Evolutionary conservation across 2,113 vertebrate genomes (phyloP).

Genomic region (Butorides virescens): DNA sequence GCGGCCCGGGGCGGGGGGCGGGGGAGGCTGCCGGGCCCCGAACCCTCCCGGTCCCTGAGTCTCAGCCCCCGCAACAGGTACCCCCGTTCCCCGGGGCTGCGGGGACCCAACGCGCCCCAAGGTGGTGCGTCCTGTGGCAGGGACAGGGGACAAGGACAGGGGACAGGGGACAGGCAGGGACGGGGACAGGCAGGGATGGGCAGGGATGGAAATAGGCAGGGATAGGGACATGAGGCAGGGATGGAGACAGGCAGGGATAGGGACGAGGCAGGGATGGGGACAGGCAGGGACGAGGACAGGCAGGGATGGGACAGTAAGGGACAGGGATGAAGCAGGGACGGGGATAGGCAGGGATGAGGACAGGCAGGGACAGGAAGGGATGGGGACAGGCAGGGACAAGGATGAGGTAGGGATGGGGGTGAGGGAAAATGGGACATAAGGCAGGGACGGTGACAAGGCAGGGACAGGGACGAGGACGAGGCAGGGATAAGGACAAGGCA

Average conservation of each 20-base stretch:
- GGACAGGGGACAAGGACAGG: neutral
- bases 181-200: neutral
- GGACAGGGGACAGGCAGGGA: neutral
- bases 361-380: neutral
- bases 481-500: neutral
- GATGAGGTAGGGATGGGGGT: neutral
- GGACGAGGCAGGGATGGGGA: neutral
- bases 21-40: neutral
- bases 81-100: neutral
- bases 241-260: neutral
- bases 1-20: neutral
- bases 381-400: neutral
- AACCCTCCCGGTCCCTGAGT: accelerated
- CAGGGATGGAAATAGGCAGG: too few species aligned
- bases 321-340: neutral
- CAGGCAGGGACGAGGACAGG: neutral
- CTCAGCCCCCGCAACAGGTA: neutral
- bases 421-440: too few species aligned
- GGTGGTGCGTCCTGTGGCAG: neutral
- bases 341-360: neutral
- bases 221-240: neutral
- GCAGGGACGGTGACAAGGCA: neutral
- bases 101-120: neutral
- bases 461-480: neutral
- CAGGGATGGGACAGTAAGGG: neutral